Evolutionary conservation across 2,888 invertebrate genomes (phyloP).

Genomic region (Rapana venosa): DNA sequence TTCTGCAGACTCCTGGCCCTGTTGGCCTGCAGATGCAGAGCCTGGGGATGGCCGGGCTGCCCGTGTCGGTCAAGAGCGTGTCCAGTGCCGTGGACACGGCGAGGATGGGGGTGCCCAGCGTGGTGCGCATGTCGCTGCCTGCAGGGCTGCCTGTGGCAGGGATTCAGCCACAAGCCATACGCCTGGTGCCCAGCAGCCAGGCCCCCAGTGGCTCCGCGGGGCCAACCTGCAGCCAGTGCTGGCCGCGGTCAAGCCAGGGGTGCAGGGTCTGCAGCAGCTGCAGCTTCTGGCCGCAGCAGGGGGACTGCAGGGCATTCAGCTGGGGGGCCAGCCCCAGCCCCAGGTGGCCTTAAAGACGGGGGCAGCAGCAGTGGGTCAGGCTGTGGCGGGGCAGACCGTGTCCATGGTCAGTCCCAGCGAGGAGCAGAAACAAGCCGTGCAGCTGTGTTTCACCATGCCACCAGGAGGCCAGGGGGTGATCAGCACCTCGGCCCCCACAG

Average conservation of each 20-base stretch:
- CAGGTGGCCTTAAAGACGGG: constrained; percentile 33
- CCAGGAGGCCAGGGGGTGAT: neutral
- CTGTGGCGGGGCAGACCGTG: constrained; percentile 28
- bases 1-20: neutral
- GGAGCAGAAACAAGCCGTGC: constrained; percentile 22
- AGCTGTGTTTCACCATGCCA: constrained; percentile 37
- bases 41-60: constrained; percentile 32
- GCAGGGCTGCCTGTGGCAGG: constrained; percentile 12
- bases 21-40: constrained; percentile 25
- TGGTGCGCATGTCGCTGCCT: constrained; percentile 4
- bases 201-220: no score
- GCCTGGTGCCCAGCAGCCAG: constrained; percentile 18
- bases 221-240: constrained; percentile 19
- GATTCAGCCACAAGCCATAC: neutral
- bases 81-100: neutral
- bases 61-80: neutral
- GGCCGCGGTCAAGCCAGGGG: constrained; percentile 22
- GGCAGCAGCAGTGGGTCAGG: constrained; percentile 18
- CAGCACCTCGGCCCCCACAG: neutral
- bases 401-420: neutral
- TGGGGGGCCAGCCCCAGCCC: constrained; percentile 6
- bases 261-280: constrained; percentile 21
- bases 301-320: constrained; percentile 22
- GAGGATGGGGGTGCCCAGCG: neutral
- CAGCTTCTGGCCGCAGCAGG: constrained; percentile 2